phyloP scores from a whole-genome alignment of 2,113 vertebrate genomes.

The Boleophthalmus pectinirostris region DNA sequence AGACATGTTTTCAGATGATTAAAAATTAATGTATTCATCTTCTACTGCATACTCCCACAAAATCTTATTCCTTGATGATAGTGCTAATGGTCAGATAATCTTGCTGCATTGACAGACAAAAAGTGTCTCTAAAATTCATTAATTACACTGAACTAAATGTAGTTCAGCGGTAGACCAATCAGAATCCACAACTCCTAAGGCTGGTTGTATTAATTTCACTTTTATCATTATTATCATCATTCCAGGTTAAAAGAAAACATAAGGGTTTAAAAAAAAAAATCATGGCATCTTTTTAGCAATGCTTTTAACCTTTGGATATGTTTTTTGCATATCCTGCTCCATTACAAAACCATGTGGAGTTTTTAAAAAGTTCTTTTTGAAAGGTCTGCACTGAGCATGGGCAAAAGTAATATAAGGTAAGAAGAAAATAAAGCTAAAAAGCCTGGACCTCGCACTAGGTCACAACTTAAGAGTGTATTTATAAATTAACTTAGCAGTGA shows the following conservation, averaged over 20 bases:
- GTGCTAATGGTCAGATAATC: background rate
- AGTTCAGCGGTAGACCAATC: background rate
- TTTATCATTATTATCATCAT: background rate
- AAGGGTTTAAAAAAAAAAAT: background rate
- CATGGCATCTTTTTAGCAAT: background rate
- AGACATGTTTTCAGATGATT: background rate
- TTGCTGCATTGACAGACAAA: background rate
- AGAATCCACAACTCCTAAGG: background rate
- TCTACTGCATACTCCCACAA: background rate
- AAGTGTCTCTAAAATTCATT: background rate
- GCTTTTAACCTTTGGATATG: background rate
- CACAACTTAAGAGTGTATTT: background rate
- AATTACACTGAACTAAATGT: background rate
- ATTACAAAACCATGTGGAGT: background rate
- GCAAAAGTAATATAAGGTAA: background rate
- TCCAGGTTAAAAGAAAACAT: background rate
- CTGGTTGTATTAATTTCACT: background rate
- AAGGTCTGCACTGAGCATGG: background rate
- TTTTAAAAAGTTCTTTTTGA: background rate
- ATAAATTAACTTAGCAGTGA: too few species aligned
- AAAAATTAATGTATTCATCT: background rate
- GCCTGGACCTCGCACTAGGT: background rate
- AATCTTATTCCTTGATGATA: background rate
- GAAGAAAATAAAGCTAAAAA: background rate
- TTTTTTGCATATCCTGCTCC: background rate